A percentile compares a stretch with the other conserved stretches of the same genome.
Conservation (phyloP, 2,113 vertebrate genomes). For the Melanotaenia duboulayi region DNA sequence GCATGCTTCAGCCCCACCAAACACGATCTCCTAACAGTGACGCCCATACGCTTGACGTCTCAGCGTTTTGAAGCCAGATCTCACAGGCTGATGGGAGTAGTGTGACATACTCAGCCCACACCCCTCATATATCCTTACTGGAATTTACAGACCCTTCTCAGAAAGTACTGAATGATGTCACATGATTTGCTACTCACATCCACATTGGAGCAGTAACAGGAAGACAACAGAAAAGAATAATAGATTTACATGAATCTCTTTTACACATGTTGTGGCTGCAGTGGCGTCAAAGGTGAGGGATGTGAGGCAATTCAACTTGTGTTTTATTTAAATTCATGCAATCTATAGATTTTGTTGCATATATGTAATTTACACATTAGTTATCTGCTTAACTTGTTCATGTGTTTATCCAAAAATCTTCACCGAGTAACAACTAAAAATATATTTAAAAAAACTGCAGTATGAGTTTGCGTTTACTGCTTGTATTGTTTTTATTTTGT, state of each 20-base stretch:
- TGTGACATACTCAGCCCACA: slow-evolving; percentile 68
- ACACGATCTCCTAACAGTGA: slow-evolving; percentile 56
- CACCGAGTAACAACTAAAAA: not conserved
- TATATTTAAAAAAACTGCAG: no score
- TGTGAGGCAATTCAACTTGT: not conserved
- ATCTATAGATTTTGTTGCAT: not conserved
- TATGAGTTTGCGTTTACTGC: no score
- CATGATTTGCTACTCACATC: slow-evolving; percentile 57
- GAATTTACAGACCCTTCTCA: slow-evolving; percentile 77
- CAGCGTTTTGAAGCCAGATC: slow-evolving; percentile 54
- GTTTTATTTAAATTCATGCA: not conserved
- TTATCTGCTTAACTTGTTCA: not conserved
- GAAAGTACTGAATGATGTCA: slow-evolving; percentile 76
- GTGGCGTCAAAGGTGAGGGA: slow-evolving; percentile 1
- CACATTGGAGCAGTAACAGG: slow-evolving; percentile 25
- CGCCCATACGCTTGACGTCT: slow-evolving; percentile 65
- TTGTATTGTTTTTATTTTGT: no score
- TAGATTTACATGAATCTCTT: slow-evolving; percentile 20
- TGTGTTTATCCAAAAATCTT: not conserved
- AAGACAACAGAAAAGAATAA: slow-evolving; percentile 28
- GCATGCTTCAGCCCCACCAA: slow-evolving; percentile 57
- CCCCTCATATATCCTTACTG: slow-evolving; percentile 70
- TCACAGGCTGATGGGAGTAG: slow-evolving; percentile 63
- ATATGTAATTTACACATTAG: not conserved
- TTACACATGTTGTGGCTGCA: slow-evolving; percentile 12